A percentile compares a stretch with the other conserved stretches of the same genome.
Conservation (phyloP, 53 echinoderm and acorn worm species). For the Paracentrotus lividus region DNA sequence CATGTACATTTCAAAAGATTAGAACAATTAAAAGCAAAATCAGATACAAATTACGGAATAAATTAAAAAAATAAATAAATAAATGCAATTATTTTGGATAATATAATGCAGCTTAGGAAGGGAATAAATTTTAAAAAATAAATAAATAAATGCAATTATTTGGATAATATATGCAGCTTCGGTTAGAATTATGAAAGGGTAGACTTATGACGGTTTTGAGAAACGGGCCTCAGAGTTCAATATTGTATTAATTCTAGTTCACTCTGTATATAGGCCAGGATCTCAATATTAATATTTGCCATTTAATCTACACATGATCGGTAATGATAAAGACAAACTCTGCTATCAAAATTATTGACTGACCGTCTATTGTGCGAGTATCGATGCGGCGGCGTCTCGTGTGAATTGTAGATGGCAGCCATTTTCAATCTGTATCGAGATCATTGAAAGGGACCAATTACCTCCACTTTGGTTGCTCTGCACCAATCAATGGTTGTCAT, state of each 20-base stretch:
- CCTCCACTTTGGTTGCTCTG: neutral
- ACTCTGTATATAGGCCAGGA: conserved; percentile 7
- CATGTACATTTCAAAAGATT: no score
- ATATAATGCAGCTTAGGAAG: no score
- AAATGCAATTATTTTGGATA: no score
- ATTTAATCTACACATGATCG: conserved; percentile 40
- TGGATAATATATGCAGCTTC: no score
- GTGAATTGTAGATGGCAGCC: conserved; percentile 2
- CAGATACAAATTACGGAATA: no score
- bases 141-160: no score
- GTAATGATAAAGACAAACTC: conserved; percentile 15
- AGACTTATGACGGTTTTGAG: no score
- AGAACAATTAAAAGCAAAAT: no score
- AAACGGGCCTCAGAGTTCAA: no score
- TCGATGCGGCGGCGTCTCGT: neutral
- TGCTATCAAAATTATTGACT: conserved; percentile 40
- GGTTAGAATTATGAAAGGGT: no score
- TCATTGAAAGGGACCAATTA: conserved; percentile 56
- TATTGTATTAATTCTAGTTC: neutral
- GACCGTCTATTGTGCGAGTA: conserved; percentile 1
- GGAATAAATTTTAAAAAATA: no score
- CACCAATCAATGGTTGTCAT: conserved; percentile 54
- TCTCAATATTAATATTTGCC: conserved; percentile 75
- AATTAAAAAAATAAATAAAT: no score
- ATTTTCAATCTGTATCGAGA: conserved; percentile 27